phyloP scores from a whole-genome alignment of 2,113 vertebrate species.

The Daphoenositta chrysoptera region DNA sequence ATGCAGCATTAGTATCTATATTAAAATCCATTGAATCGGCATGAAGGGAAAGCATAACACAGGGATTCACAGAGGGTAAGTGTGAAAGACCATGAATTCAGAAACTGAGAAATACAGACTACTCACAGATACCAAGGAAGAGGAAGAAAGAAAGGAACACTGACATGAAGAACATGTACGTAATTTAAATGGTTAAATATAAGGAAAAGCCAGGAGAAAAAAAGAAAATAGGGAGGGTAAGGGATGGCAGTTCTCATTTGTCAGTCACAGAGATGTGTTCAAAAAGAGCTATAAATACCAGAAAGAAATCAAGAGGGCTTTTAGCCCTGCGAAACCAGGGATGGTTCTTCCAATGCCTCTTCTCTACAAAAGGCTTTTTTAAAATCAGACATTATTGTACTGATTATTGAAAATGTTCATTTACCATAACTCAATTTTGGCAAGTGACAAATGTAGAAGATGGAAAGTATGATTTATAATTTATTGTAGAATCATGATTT shows the following conservation, averaged over 20 bases:
- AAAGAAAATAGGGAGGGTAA: background rate
- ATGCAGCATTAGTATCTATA: background rate
- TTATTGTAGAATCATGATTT: conserved; percentile 27
- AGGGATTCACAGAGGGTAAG: background rate
- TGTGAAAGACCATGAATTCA: background rate
- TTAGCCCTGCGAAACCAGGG: background rate
- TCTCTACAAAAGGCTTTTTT: conserved; percentile 24
- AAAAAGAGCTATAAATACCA: conserved; percentile 40
- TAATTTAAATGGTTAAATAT: background rate
- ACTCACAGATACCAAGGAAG: background rate
- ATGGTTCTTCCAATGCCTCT: background rate
- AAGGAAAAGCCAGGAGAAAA: background rate
- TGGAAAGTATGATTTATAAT: conserved; percentile 5
- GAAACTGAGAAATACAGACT: background rate
- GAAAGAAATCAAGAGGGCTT: conserved; percentile 7
- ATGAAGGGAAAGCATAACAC: background rate
- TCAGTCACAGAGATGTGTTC: background rate
- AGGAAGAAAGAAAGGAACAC: background rate
- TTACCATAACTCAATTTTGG: conserved; percentile 58
- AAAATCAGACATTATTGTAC: conserved; percentile 59
- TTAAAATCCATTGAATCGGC: background rate
- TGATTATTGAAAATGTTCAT: conserved; percentile 53
- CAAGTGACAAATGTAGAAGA: conserved; percentile 28
- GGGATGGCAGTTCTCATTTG: background rate
- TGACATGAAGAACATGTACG: background rate